Evolutionary conservation across 2,113 vertebrate genomes (phyloP), one percentile per base, ranked within the genome.

Genomic region (Hepsetus odoe): DNA sequence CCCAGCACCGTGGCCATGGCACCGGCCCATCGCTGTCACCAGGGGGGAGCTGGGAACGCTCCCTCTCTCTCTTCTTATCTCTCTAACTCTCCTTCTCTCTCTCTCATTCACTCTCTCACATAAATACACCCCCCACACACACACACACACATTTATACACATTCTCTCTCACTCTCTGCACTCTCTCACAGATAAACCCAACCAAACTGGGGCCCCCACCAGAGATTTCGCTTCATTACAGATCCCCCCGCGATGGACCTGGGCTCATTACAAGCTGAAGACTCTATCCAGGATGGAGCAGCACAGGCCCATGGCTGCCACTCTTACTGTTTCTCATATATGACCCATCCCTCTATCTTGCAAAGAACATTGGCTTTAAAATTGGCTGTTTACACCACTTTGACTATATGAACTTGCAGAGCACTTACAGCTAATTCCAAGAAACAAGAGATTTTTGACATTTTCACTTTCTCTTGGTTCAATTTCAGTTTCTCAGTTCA

Each of bases 1-100:
- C 87, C 86, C 89, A 91, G 92, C 87, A 89, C 90, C 91, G 90
- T 88, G 91, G 90, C 90, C 87, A 92, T 94, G 93, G 92, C 91
- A 90, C 87, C 89, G 90, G 90, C 92, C 93, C 93, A 93, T 90
- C 88, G 87, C 91, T 92, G 91, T 92, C 92, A 92, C 89, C 82
- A 85, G 83, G 89, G 85, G 90, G 83, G 80, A 80, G 86, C 83
- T 82, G 89, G 90, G 89, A 86, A 87, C 89, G 90, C 90, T 89
- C 89, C 87, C 71, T 55, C 87, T 84, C 89, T 86, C 85, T 83
- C 55, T 53, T 53, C 65, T 66, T 32, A 61, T 42, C 61, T 55
- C 72, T 59, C 58, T 58, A 85, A 77, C 88, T 87, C 89, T 84
- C 75, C 20, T 72, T 58, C 44, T 58, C 64, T 71, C 33, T 77